Base-by-base conservation (phyloP, 2,888 invertebrate genomes). In the Metallyticus violacea region DNA sequence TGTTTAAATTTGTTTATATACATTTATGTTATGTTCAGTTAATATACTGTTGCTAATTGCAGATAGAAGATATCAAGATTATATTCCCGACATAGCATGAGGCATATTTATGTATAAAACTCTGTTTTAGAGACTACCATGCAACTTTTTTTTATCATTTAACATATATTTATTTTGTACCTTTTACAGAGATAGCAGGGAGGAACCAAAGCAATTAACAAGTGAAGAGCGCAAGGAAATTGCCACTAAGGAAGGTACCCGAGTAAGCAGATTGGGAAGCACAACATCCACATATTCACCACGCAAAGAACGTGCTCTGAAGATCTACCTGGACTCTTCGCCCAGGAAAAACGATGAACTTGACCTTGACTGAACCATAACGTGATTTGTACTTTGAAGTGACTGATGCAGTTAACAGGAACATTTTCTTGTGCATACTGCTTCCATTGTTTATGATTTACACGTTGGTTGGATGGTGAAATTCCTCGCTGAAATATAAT, bases 261-360 rank as follows among this genome's bases (percentile, higher is more conserved):
- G 93, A 40, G 90, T 93, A 87, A 93, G 93, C 88, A 92, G 92
- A 88, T 89, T 92, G 86, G 77, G 90, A 90, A 88, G 91, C 90
- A 89, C 89, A 85, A 91, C 92, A 87, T 91, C 91, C 28, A 90
- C 92, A 80, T 94, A 93, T 90, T 94, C 94, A 87, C 94, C 94
- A 77, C 93, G 96, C 82, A 94, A 94, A 89, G 96, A 96, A 91
- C 93, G 94, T 89, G 95, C 95, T 40, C 92, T 96, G 85, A 96
- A 95, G 92, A 96, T 96, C 89, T 95, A 96, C 91, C 92, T 95
- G 89, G 95, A 95, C 90, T 91, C 92, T 82, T 90, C 89, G 29
- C 89, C 90, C 28, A 88, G 80, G 84, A 87, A 82, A 87, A 22
- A 78, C 26, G 87, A 88, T 30, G 87, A 87, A 79, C 26, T 78